Evolutionary conservation across 1,140 invertebrate genomes (phyloP).

Genomic region (Apis laboriosa): DNA sequence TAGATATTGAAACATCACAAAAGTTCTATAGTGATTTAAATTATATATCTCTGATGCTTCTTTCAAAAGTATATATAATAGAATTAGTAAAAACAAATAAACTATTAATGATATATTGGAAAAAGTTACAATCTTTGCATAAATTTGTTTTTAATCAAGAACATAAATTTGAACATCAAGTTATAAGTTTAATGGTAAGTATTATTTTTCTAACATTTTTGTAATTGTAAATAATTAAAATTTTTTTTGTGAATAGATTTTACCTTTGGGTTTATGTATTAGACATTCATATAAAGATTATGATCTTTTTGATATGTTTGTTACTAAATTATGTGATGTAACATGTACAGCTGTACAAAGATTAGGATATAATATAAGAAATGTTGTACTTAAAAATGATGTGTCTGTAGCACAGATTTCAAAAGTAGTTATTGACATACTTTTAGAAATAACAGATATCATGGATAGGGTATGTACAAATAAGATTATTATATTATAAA

Average conservation of each 20-base stretch:
- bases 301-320: constrained; percentile 83
- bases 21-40: constrained; percentile 70
- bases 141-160: constrained; percentile 61
- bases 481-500: not conserved
- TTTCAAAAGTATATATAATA: constrained; percentile 74
- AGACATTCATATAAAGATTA: constrained; percentile 71
- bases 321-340: constrained; percentile 84
- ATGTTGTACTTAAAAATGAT: constrained; percentile 75
- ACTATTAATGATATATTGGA: constrained; percentile 74
- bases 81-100: constrained; percentile 74
- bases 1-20: constrained; percentile 53
- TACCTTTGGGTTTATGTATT: constrained; percentile 82
- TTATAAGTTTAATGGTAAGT: constrained; percentile 81
- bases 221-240: constrained; percentile 51
- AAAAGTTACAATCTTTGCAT: constrained; percentile 67
- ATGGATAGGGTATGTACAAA: constrained; percentile 83
- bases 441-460: constrained; percentile 82
- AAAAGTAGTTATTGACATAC: constrained; percentile 77
- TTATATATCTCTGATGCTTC: constrained; percentile 71
- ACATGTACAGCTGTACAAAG: constrained; percentile 84
- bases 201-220: constrained; percentile 5
- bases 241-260: constrained; percentile 81
- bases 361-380: constrained; percentile 83
- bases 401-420: constrained; percentile 75
- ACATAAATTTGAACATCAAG: constrained; percentile 80